Evolutionary conservation across 1,140 invertebrate genomes (phyloP).

Genomic region (Achatina immaculata): DNA sequence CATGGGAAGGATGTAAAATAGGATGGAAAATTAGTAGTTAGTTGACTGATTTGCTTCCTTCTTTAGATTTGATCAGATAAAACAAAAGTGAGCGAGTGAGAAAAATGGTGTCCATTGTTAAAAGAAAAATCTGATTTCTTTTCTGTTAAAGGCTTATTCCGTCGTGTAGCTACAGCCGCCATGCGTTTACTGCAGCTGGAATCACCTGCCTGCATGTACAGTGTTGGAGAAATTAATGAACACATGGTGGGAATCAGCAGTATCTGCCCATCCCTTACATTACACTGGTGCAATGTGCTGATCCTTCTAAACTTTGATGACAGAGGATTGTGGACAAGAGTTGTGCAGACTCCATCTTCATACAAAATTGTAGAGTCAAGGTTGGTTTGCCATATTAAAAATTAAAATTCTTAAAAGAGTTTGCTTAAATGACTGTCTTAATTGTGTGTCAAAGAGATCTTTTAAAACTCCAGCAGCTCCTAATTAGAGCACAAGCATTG

Average conservation of each 20-base stretch:
- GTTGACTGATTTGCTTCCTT: too few species aligned
- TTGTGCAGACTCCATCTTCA: conserved; percentile 72
- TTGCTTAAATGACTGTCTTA: too few species aligned
- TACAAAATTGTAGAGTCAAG: conserved; percentile 61
- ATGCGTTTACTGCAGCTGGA: conserved; percentile 73
- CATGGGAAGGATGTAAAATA: too few species aligned
- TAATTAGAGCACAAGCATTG: too few species aligned
- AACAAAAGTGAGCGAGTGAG: too few species aligned
- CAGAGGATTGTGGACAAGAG: conserved; percentile 76
- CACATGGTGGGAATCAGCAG: conserved; percentile 74
- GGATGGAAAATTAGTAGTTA: too few species aligned
- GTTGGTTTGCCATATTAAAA: conserved; percentile 46
- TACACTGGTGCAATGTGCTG: conserved; percentile 82
- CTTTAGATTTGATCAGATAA: too few species aligned
- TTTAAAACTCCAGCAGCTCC: too few species aligned
- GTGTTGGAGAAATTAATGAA: conserved; percentile 73
- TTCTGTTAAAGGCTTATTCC: conserved; percentile 72
- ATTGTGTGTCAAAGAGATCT: neutral
- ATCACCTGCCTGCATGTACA: conserved; percentile 66
- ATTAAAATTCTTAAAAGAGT: too few species aligned
- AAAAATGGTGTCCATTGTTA: too few species aligned
- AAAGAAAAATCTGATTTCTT: neutral
- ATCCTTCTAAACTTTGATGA: conserved; percentile 79
- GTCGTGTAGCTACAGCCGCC: conserved; percentile 76
- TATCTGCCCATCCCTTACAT: conserved; percentile 76